Base-by-base conservation (phyloP, 2,797 vertebrate species). In the Syngnathus acus region DNA sequence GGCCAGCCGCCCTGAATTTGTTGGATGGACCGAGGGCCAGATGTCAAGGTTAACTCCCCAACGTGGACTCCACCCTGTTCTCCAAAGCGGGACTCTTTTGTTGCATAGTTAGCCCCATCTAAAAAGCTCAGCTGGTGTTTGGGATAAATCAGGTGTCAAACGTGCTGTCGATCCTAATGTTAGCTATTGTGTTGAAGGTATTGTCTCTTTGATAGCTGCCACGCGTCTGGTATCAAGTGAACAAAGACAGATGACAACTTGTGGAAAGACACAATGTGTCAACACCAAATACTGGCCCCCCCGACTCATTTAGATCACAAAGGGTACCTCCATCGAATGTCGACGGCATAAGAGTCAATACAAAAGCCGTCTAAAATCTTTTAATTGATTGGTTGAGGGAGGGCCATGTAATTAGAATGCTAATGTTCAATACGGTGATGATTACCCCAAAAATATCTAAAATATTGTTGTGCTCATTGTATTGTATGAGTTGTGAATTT, bases 171-270 rank as follows among this genome's bases (percentile, higher is more conserved):
- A 45, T 45, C 21, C 74, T 67, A 62, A 79, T 59, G 68, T 80
- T 68, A 73, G 71, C 58, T 71, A 71, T 88, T 87, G 81, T 87
- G 50, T 82, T 68, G 76, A 68, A 47, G 74, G 50, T 53, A 86
- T 90, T 93, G 88, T 91, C 78, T 78, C 59, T 68, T 50, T 89
- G 86, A 92, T 91, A 75, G 86, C 82, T 80, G 90, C 90, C 91
- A 91, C 91, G 84, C 83, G 90, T 89, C 88, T 77, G 68, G 71
- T 87, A 86, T 91, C 86, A 71, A 77, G 75, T 89, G 85, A 88
- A 90, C 87, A 88, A 88, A 84, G 84, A 73, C 89, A 90, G 89
- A 79, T 85, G 88, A 90, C 84, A 74, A 74, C 71, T 73, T 77
- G 73, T 69, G 71, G 45, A 73, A 74, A 62, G 43, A 66, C 67